phyloP scores from a whole-genome alignment of 2,888 invertebrate species.

The Zaprionus lineosus region DNA sequence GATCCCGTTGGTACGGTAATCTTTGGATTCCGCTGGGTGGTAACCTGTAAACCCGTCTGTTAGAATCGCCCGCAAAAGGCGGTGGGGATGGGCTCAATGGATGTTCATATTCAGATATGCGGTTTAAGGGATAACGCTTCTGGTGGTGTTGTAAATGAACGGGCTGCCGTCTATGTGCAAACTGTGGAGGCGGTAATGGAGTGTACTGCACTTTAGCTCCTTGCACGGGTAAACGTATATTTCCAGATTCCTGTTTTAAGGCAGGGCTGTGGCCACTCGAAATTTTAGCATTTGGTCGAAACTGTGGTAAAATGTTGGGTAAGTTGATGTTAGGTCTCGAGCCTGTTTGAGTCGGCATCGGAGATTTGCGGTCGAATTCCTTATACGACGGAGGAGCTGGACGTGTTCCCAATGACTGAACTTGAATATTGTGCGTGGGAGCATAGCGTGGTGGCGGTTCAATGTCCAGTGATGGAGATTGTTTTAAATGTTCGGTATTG shows the following conservation, averaged over 20 bases:
- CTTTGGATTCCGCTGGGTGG: constrained; percentile 62
- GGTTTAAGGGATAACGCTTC: constrained; percentile 78
- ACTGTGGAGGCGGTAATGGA: constrained; percentile 74
- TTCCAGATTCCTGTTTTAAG: constrained; percentile 80
- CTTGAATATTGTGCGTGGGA: constrained; percentile 38
- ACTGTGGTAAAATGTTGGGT: constrained; percentile 89
- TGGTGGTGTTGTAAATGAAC: constrained; percentile 67
- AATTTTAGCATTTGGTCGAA: constrained; percentile 87
- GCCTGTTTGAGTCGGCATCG: constrained; percentile 61
- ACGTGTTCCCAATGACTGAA: constrained; percentile 25
- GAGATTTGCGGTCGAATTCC: constrained; percentile 79
- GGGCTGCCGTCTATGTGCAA: constrained; percentile 79
- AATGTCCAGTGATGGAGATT: constrained; percentile 83
- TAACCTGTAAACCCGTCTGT: constrained; percentile 80
- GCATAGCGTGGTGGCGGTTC: constrained; percentile 78
- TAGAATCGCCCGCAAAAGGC: constrained; percentile 59
- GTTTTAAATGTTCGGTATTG: constrained; percentile 32
- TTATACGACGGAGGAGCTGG: constrained; percentile 61
- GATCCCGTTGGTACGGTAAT: constrained; percentile 51
- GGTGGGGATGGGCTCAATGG: constrained; percentile 56
- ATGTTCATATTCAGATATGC: constrained; percentile 77
- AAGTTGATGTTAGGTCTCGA: constrained; percentile 78
- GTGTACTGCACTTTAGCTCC: constrained; percentile 65
- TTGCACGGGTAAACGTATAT: constrained; percentile 73
- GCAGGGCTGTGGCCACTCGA: constrained; percentile 82